Percentiles rank a stretch among this genome's conserved stretches.
Conservation (phyloP, 2,797 vertebrate genomes). For the Phataginus tricuspis region DNA sequence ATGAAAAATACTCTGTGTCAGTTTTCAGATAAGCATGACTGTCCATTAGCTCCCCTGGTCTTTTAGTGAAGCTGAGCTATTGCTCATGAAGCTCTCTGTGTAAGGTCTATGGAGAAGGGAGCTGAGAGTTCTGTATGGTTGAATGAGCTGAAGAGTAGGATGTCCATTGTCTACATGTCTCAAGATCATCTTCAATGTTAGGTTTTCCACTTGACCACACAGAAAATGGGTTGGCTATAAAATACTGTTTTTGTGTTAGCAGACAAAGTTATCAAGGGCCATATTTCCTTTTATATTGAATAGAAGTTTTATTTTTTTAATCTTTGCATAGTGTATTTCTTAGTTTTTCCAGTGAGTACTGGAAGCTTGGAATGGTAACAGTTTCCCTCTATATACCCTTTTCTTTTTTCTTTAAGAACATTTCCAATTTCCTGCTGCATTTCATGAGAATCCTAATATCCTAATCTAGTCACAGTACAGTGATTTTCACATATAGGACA, state of each 20-base stretch:
- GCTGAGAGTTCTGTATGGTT: background rate
- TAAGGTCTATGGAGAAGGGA: background rate
- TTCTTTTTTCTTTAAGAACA: background rate
- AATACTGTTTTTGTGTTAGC: slow-evolving; percentile 40
- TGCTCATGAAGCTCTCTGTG: background rate
- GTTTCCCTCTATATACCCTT: background rate
- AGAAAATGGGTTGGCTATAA: slow-evolving; percentile 44
- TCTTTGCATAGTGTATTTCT: slow-evolving; percentile 19
- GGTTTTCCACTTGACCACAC: slow-evolving; percentile 49
- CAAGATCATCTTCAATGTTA: slow-evolving; percentile 5
- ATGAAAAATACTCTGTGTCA: slow-evolving; percentile 39
- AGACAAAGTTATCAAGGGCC: slow-evolving; percentile 17
- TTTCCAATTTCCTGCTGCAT: slow-evolving; percentile 57
- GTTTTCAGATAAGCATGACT: slow-evolving; percentile 45
- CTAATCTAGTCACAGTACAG: slow-evolving; percentile 46
- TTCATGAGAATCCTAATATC: slow-evolving; percentile 61
- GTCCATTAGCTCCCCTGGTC: background rate
- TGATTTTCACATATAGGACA: slow-evolving; percentile 59
- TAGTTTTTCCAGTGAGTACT: background rate
- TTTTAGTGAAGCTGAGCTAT: slow-evolving; percentile 16
- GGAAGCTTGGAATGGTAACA: slow-evolving; percentile 12
- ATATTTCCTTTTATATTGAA: background rate
- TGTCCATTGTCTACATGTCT: background rate
- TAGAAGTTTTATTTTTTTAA: background rate
- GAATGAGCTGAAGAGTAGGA: slow-evolving; percentile 15